Base-by-base conservation (phyloP, 1,140 invertebrate genomes). In the Zaprionus inermis region DNA sequence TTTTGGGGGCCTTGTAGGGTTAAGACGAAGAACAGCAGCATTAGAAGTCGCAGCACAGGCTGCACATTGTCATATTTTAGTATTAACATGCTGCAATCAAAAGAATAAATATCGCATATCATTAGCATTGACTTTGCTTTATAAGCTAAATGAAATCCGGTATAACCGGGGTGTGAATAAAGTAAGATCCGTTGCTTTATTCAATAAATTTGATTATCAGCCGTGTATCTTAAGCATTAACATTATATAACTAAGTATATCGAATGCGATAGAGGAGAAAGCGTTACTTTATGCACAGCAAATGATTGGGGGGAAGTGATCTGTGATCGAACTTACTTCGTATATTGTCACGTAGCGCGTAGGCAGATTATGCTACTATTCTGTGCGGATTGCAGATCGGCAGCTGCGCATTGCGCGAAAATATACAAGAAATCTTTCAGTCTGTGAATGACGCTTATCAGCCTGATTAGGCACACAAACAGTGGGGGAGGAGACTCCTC, bases 61-160 rank as follows among this genome's bases (percentile, higher is more conserved):
- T 65, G 67, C 82, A 90, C 86, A 81, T 84, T 90, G 32, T 90
- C 66, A 74, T 78, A 76, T 81, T 90, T 88, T 60, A 90, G 44
- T 46, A 88, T 89, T 77, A 81, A 79, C 83, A 91, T 91, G 88
- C 88, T 91, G 82, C 41, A 86, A 90, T 54, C 46, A 61, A 49
- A 20, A 59, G 36, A 75, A 61, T 38, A 57, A 71, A 56, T 36
- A 46, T 59, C 46, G 18, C 12, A 60, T 16, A 38, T 22, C 7
- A 75, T 71, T 71, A 71, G 55, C 46, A 61, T 32, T 56, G 6
- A 51, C 10, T 51, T 9, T 51, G 18, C 9, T 10, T 32, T 32
- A 32, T 32, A n/a, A 30, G 12, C 12, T 5, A 9, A 9, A 36
- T 66, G 44, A 4, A 20, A 60, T 60, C 64, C 22, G 46, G 63